Base-by-base conservation (phyloP, 2,113 vertebrate genomes). In the Larimichthys crocea region DNA sequence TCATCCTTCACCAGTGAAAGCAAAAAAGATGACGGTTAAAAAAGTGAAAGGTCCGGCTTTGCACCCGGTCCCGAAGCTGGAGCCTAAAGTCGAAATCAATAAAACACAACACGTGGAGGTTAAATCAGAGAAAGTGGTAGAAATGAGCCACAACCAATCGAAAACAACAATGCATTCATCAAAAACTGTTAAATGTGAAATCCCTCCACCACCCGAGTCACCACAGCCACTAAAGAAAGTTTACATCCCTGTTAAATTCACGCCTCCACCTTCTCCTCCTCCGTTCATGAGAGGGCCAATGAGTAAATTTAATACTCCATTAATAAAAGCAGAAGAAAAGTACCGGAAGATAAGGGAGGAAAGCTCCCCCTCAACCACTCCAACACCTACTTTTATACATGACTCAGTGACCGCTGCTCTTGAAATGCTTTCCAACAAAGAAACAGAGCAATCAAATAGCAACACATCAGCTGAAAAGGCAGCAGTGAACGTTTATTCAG, bases 261-360 rank as follows among this genome's bases (percentile, higher is more conserved):
- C 96, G 68, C 95, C 96, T 48, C 91, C 96, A 44, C 91, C 95
- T 55, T 92, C 90, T 53, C 94, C 95, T 57, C 74, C 92, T 46
- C 92, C 92, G 19, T 85, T 74, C 57, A 89, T 88, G 84, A 94
- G 89, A 88, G 93, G 93, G n/a, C 96, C 96, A 50, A 74, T 85
- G 55, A 95, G 94, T 86, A 97, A 95, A 95, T 98, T 97, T 88
- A 96, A 94, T 91, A 98, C 97, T 12, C 95, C 96, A 49, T 93
- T 98, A 92, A 98, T 98, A 93, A 95, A 98, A 83, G 95, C 97
- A 46, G 96, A 98, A 91, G 96, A 96, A 91, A 97, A 96, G 80
- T 97, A 93, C 65, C 92, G 95, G 49, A 94, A 95, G 66, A 90
- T 95, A 71, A 96, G 19, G 77, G 95, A 96, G 40, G 95, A 95